Evolutionary conservation across 2,113 vertebrate genomes (phyloP).

Genomic region (Hippocampus mohnikei): DNA sequence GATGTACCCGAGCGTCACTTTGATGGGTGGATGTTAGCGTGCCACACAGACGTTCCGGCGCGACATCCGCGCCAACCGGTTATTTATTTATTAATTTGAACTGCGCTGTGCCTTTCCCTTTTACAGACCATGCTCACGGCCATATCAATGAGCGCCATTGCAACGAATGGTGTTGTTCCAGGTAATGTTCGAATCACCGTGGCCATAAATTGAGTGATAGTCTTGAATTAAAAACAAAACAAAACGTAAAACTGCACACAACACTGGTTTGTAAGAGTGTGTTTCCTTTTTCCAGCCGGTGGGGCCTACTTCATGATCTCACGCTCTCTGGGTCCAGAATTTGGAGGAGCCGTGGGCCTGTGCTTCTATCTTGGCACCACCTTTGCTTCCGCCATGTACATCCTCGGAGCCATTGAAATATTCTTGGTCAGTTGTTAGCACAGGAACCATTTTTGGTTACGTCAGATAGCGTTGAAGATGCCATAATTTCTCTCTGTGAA

Average conservation of each 20-base stretch:
- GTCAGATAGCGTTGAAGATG: background rate
- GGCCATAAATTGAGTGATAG: background rate
- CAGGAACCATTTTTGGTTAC: background rate
- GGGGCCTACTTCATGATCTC: slow-evolving; percentile 99
- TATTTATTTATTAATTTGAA: background rate
- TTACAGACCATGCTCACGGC: slow-evolving; percentile 90
- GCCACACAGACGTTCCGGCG: background rate
- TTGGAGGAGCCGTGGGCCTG: slow-evolving; percentile 94
- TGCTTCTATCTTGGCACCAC: slow-evolving; percentile 98
- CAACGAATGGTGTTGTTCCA: slow-evolving; percentile 94
- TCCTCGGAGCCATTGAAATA: slow-evolving; percentile 95
- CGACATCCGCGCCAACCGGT: background rate
- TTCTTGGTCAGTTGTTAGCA: slow-evolving; percentile 81
- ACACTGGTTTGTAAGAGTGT: background rate
- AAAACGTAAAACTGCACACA: background rate
- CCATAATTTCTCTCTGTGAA: background rate
- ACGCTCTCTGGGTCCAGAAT: slow-evolving; percentile 92
- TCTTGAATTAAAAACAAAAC: background rate
- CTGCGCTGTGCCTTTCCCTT: slow-evolving; percentile 9
- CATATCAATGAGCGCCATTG: slow-evolving; percentile 97
- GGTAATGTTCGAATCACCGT: slow-evolving; percentile 64
- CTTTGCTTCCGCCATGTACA: slow-evolving; percentile 97
- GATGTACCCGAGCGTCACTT: background rate
- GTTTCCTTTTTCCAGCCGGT: slow-evolving; percentile 75
- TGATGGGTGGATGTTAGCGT: background rate